Evolutionary conservation across 1,140 invertebrate species (phyloP), one percentile per base, ranked within the genome.

Genomic region (Callitettix versicolor): DNA sequence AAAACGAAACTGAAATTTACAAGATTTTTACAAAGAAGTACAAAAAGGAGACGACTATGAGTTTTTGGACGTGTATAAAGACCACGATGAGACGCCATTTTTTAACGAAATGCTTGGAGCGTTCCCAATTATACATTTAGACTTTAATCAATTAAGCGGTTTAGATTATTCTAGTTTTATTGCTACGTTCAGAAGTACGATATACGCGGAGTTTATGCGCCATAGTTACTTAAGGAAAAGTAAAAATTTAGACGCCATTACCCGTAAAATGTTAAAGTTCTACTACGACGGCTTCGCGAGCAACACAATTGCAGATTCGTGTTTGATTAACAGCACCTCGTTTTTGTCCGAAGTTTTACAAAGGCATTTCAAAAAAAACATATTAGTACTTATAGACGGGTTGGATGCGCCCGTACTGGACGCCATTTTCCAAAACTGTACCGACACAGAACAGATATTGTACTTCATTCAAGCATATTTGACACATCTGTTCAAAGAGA

Each of bases 41-140:
- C 26, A 11, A 6, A 48, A 48, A 48, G 15, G 11, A 12, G 22
- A 30, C 2, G 22, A 11, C 22, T 2, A 6, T 11, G 21, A 21
- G 22, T 30, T 14, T 48, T 48, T 48, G n/a, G 24, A 48, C 26
- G 22, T 48, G 2, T 48, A 48, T 48, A 26, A 48, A 48, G 46
- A 48, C 5, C 5, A 48, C 3, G 24, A 26, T n/a, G n/a, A n/a
- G n/a, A n/a, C n/a, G n/a, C n/a, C n/a, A 30, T 48, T 48, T 33
- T 48, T 48, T 30, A 48, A 6, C 11, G n/a, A 22, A 30, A 5
- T 3, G 3, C 26, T 48, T 48, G 20, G 21, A 48, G 3, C 12
- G 15, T 48, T 26, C 26, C 46, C 46, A 4, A 17, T 48, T 30
- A 48, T 48, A 30, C 15, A 30, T 30, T 15, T 48, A 24, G 46